phyloP scores from a whole-genome alignment of 2,113 vertebrate genomes.

The Actenoides hombroni region DNA sequence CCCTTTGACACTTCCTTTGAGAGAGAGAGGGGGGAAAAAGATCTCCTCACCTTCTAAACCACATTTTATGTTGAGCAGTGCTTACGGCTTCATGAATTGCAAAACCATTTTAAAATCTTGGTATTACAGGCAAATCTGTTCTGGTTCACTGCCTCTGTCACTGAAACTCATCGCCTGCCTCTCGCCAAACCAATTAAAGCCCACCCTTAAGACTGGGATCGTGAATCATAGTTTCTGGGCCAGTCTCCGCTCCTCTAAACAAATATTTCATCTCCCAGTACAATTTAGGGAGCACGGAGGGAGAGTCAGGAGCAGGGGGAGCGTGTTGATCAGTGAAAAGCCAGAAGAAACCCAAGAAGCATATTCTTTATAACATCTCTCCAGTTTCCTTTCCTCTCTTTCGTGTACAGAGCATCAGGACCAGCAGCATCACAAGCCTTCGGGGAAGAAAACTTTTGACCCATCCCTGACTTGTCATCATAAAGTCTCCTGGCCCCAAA shows the following conservation, averaged over 20 bases:
- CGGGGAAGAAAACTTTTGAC: slow-evolving; percentile 37
- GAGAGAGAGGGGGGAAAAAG: neutral
- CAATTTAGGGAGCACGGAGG: neutral
- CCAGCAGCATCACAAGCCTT: neutral
- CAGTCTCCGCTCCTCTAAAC: neutral
- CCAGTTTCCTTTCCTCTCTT: slow-evolving; percentile 32
- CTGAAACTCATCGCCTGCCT: neutral
- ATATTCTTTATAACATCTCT: neutral
- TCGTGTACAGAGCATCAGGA: neutral
- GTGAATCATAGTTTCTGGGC: neutral
- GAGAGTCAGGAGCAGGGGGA: neutral
- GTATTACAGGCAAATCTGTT: slow-evolving; percentile 8
- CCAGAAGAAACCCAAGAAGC: neutral
- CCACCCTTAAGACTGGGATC: neutral
- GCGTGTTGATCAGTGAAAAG: neutral
- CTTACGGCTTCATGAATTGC: slow-evolving; percentile 48
- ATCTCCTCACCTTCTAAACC: neutral
- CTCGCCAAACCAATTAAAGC: slow-evolving; percentile 25
- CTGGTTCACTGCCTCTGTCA: slow-evolving; percentile 27
- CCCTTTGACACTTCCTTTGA: neutral
- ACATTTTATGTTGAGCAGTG: neutral
- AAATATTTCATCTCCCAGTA: neutral
- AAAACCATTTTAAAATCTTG: slow-evolving; percentile 9
- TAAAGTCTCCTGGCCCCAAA: neutral
- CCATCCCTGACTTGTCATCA: slow-evolving; percentile 28